Evolutionary conservation across 1,140 invertebrate species (phyloP), one percentile per base, ranked within the genome.

Genomic region (Caenorhabditis remanei): DNA sequence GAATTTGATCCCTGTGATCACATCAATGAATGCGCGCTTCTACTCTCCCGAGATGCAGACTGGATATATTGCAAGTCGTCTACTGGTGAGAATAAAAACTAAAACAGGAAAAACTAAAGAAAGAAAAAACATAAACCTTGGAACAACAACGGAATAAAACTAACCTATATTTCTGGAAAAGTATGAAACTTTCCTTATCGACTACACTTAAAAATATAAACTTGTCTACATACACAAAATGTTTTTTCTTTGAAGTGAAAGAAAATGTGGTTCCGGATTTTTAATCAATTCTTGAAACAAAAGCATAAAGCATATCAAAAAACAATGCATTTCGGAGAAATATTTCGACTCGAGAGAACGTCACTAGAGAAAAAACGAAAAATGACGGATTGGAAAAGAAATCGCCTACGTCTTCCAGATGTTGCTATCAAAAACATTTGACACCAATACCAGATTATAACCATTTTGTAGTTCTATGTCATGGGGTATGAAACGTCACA

Each of bases 1-100:
- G 46, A 56, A 61, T 48, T 67, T 89, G n/a, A 67, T 79, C 32
- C 71, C 89, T 9, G 88, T 61, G 21, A 24, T 89, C 14, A 63
- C 61, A 40, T 89, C 89, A 8, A 53, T 89, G 48, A 46, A 32
- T 46, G 89, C 88, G 16, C 46, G 65, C 32, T 48, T 32, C 50
- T 87, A 50, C 46, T 75, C 71, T 1, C 46, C 65, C 19, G 46
- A 83, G 4, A 58, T 85, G 32, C 87, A 89, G 53, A 71, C 24
- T 3, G 53, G n/a, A 4, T 88, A 89, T 58, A 55, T 89, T 13
- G 63, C 85, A 9, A 67, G 56, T 56, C 61, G 88, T 16, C 55
- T 89, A 32, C 46, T 89, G 82, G 88, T 89, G 13, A 40, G 79
- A 53, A 53, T 11, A 3, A 8, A 8, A 16, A 6, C 16, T 48